phyloP scores from a whole-genome alignment of 1,140 invertebrate species.

The Bilobella aurantiaca region DNA sequence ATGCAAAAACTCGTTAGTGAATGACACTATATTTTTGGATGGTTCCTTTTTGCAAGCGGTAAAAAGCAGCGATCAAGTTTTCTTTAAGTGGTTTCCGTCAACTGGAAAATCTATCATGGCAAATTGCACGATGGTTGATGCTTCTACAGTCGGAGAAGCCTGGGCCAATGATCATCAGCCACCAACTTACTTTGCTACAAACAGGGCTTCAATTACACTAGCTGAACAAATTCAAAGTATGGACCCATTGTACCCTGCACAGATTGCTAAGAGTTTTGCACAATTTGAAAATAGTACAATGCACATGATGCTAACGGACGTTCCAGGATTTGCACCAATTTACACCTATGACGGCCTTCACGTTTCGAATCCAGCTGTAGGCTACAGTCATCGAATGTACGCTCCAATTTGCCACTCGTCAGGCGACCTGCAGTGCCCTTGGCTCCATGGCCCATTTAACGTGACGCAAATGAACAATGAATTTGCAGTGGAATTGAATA shows the following conservation, averaged over 20 bases:
- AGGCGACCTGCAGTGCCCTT: conserved; percentile 10
- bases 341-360: conserved; percentile 10
- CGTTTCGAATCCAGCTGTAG: conserved; percentile 16
- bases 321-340: not conserved
- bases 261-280: not conserved
- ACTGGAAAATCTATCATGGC: not conserved
- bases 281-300: not conserved
- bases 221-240: not conserved
- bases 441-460: conserved; percentile 12
- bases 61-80: not conserved
- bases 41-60: not conserved
- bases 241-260: not conserved
- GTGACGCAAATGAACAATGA: conserved; percentile 13
- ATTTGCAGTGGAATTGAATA: conserved; percentile 7
- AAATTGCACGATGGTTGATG: conserved; percentile 13
- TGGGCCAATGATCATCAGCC: conserved; percentile 10
- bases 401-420: conserved; percentile 1
- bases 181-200: not conserved
- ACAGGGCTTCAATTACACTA: not conserved
- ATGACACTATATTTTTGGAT: conserved; percentile 4
- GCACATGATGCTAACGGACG: not conserved
- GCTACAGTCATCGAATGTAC: conserved; percentile 1
- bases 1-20: not conserved
- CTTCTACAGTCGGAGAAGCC: not conserved
- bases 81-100: conserved; percentile 4